phyloP scores from a whole-genome alignment of 2,797 vertebrate genomes.

The Eupleurogrammus muticus region DNA sequence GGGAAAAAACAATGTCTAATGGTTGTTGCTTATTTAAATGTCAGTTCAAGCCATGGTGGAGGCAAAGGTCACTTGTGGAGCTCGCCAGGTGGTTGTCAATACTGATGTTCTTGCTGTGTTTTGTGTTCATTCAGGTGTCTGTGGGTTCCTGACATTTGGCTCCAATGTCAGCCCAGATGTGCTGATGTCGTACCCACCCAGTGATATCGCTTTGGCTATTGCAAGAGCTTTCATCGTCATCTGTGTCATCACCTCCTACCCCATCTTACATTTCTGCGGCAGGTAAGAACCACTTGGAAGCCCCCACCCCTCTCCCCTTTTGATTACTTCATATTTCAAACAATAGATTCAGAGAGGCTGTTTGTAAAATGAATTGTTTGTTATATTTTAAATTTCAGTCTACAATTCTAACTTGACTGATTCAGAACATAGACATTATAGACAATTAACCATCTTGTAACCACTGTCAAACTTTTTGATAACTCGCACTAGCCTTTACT shows the following conservation, averaged over 20 bases:
- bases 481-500: too few species aligned
- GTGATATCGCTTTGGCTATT: constrained; percentile 91
- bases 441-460: too few species aligned
- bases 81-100: not conserved
- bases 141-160: constrained; percentile 95
- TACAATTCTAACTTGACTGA: too few species aligned
- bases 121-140: constrained; percentile 86
- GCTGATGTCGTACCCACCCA: constrained; percentile 94
- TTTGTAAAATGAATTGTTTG: too few species aligned
- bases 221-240: constrained; percentile 95
- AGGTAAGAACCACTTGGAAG: constrained; percentile 81
- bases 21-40: not conserved
- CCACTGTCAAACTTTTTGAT: too few species aligned
- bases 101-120: not conserved
- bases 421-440: too few species aligned
- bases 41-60: not conserved
- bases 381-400: too few species aligned
- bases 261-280: constrained; percentile 98
- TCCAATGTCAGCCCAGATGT: constrained; percentile 91
- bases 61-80: not conserved
- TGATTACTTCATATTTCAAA: not conserved
- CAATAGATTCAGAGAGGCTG: too few species aligned
- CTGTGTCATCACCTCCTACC: constrained; percentile 96
- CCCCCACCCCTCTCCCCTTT: not conserved
- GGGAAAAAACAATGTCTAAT: not conserved